Base-by-base conservation (phyloP, 2,113 vertebrate genomes). In the Engystomops pustulosus region DNA sequence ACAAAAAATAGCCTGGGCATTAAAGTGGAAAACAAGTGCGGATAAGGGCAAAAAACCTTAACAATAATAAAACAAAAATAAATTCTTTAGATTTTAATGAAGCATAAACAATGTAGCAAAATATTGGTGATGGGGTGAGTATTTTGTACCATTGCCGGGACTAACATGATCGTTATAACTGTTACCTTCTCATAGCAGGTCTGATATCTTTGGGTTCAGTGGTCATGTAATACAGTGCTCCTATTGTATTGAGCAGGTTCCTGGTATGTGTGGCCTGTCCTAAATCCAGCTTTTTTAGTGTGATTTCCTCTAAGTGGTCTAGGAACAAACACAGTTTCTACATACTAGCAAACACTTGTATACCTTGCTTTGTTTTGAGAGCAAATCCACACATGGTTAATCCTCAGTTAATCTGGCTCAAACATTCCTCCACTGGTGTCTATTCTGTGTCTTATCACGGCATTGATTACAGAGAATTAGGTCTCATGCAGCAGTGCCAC, bases 271-370 rank as follows among this genome's bases (percentile, higher is more conserved):
- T 79, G 76, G 53, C 44, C 76, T 36, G 20, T 67, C 15, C 30
- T 17, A 65, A 65, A 65, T 17, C 17, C 6, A 36, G 62, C 36
- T 67, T 67, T 32, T 67, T 70, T 41, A 36, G 38, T 15, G 11
- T 11, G 1, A 80, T 62, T 62, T 68, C 44, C 62, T 68, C 62
- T 68, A 49, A 69, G 25, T 68, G 38, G 30, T 11, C 41, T 6
- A 49, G 45, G 27, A 65, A 49, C 45, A 80, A 80, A 79, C 55
- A 79, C 20, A 62, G 77, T 62, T 68, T 80, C 44, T 47, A 80
- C 60, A 51, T n/a, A 36, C 8, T 49, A 27, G 62, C 79, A 80
- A 68, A 80, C 55, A 80, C 41, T 45, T 65, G 18, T 79, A 65
- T 30, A 47, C 60, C 38, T 27, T 20, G 58, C 60, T 80, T 80